These are phyloP conservation scores for Clarias magur DNA, from an alignment of 2,113 vertebrate species.

Conservation along the genomic window DNA sequence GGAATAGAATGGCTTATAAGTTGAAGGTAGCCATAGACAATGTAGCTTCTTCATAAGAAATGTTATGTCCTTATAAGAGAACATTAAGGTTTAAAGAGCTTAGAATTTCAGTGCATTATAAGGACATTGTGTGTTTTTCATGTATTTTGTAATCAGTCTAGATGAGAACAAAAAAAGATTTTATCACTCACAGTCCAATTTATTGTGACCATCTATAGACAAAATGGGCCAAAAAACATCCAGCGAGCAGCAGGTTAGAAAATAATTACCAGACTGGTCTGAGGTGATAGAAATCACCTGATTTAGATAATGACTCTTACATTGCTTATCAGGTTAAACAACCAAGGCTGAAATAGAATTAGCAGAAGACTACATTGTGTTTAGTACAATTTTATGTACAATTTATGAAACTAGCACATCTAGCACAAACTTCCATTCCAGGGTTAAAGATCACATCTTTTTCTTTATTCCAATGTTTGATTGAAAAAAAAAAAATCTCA, in stretches of 20 bases:
- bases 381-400: background rate
- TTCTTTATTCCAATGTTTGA: background rate
- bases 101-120: background rate
- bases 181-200: background rate
- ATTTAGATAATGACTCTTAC: background rate
- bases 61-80: too few relatives aligned
- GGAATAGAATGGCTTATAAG: too few relatives aligned
- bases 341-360: too few relatives aligned
- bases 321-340: too few relatives aligned
- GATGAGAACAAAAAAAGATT: background rate
- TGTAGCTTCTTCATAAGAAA: too few relatives aligned
- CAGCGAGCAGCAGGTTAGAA: background rate
- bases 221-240: background rate
- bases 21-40: too few relatives aligned
- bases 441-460: background rate
- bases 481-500: background rate
- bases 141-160: background rate
- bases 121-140: background rate
- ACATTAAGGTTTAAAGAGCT: background rate
- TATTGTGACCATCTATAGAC: background rate
- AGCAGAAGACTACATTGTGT: background rate
- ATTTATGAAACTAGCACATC: background rate
- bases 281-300: background rate
- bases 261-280: background rate
- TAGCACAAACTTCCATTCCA: background rate